Conservation (phyloP, 1,140 invertebrate species). For the Hyposmocoma kahamanoa region DNA sequence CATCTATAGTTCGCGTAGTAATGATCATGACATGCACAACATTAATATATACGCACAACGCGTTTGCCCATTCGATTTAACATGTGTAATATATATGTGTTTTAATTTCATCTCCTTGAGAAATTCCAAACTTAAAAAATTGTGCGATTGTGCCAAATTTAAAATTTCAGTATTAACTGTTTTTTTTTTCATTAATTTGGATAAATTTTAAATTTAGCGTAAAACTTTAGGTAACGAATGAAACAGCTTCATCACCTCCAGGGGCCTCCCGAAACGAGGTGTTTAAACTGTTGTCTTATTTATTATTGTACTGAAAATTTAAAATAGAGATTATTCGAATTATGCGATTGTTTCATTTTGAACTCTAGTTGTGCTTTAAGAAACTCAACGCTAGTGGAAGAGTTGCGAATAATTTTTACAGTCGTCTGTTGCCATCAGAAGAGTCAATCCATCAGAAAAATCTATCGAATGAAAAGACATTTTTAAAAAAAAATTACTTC, state of each 20-base stretch:
- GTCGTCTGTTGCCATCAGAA: too few relatives aligned
- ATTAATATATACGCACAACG: slow-evolving; percentile 16
- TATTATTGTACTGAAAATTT: slow-evolving; percentile 66
- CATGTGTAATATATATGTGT: too few relatives aligned
- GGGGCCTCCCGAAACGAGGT: slow-evolving; percentile 48
- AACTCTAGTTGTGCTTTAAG: too few relatives aligned
- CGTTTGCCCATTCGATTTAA: not conserved
- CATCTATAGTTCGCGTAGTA: too few relatives aligned
- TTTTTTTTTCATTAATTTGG: slow-evolving; percentile 34
- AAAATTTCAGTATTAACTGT: slow-evolving; percentile 25
- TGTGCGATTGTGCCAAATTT: slow-evolving; percentile 42
- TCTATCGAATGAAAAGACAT: too few relatives aligned
- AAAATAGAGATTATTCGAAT: slow-evolving; percentile 67
- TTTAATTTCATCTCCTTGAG: too few relatives aligned
- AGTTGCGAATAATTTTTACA: too few relatives aligned
- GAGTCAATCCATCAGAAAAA: too few relatives aligned
- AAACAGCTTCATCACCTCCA: slow-evolving; percentile 63
- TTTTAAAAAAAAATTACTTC: too few relatives aligned
- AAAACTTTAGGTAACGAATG: slow-evolving; percentile 34
- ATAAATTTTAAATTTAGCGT: slow-evolving; percentile 33
- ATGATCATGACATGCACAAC: slow-evolving; percentile 12
- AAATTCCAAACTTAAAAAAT: not conserved
- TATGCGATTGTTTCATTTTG: slow-evolving; percentile 31
- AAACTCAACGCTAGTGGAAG: too few relatives aligned
- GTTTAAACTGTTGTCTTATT: slow-evolving; percentile 62